Base-by-base conservation (phyloP, 23 tunicate species). In the Styela clava region DNA sequence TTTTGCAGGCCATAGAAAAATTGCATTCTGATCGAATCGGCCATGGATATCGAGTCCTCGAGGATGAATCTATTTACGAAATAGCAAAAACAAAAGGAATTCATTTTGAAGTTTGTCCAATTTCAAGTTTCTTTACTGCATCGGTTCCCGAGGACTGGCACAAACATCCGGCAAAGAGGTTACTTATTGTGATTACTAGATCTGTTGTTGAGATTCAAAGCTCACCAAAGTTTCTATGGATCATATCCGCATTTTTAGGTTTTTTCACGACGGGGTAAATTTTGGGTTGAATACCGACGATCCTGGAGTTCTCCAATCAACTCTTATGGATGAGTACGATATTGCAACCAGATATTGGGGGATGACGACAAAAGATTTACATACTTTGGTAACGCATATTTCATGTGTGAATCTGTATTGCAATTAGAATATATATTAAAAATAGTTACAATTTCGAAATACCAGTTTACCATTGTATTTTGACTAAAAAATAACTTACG, bases 71-170 rank as follows among this genome's bases (percentile, higher is more conserved):
- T 22, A 73, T 95, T 52, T 90, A 83, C 31, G 69, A 63, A 24
- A 79, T 86, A 34, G 72, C 80, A 12, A 86, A 78, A 44, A 44
- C 52, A 63, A 74, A 74, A 3, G 68, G 84, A 18, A 85, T 91
- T 80, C 99, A 96, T 73, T 81, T 96, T 34, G 99, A 96, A 87
- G 96, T 93, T 19, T 96, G 99, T 67, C 99, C 96, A 18, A 35
- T 91, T 31, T 95, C 99, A 22, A 95, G 99, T 74, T 82, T 79
- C 51, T 44, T 74, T 20, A 90, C 99, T 9, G 85, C 86, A 19
- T 78, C 96, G 18, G 88, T 86, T 25, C 63, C 64, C 30, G 64
- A 73, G 5, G 91, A 90, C 61, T 62, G 91, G 74, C 78, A 78
- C 24, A 28, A 24, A 22, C 98, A 93, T 69, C 93, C 98, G 34